Conservation (phyloP, 2,113 vertebrate species). For the Pterocles burchelli region DNA sequence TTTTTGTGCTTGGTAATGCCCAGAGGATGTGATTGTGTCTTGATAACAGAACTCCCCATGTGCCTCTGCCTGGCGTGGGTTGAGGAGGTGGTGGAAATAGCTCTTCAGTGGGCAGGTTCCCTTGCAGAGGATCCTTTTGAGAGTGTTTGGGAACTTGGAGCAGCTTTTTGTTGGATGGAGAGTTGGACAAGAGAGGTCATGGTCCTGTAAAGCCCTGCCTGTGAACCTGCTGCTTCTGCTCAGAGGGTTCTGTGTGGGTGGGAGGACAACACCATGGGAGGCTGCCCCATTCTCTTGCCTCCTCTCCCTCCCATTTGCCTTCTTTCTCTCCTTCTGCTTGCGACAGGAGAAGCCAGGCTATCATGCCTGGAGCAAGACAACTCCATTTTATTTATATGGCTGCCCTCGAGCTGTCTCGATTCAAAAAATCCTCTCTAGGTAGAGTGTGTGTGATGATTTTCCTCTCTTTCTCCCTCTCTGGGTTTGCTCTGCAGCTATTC, state of each 20-base stretch:
- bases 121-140: not conserved
- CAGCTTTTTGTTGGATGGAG: not conserved
- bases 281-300: not conserved
- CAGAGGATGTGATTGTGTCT: not conserved
- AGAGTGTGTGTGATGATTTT: not conserved
- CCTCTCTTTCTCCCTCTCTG: not conserved
- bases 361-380: not conserved
- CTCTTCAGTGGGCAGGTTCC: not conserved
- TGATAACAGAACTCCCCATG: not conserved
- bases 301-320: not conserved
- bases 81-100: not conserved
- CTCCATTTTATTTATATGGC: not conserved
- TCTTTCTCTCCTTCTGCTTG: not conserved
- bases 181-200: not conserved
- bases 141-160: not conserved
- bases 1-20: not conserved
- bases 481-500: slow-evolving; percentile 11
- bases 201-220: not conserved
- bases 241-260: not conserved
- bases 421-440: not conserved
- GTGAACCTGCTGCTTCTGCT: not conserved
- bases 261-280: fast-evolving
- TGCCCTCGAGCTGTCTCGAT: not conserved
- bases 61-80: not conserved
- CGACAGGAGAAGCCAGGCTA: not conserved